Evolutionary conservation across 1,140 invertebrate genomes (phyloP), one percentile per base, ranked within the genome.

Genomic region (Brachionus asplanchnoidis): DNA sequence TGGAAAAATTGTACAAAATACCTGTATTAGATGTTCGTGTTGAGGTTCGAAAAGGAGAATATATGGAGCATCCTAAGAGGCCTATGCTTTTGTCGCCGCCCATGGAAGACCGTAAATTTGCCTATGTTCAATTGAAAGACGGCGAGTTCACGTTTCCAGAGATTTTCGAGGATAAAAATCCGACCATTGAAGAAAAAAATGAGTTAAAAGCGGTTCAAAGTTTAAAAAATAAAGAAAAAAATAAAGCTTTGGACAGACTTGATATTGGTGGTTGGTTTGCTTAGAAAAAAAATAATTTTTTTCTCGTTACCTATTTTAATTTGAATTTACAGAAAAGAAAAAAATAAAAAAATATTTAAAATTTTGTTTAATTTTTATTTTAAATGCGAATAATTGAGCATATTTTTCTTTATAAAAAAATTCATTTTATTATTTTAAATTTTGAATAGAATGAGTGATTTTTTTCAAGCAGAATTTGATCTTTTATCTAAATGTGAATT

Each of bases 1-100:
- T 84, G 66, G 82, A 84, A 73, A 84, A 84, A 56, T 53, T 84
- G 23, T 84, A 84, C 46, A 26, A 84, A 23, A n/a, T 84, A 20
- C 60, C 42, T n/a, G 82, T 84, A 32, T 50, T 84, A 20, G 82
- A 84, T 36, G 82, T 84, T 40, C 32, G 66, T n/a, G 32, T 73
- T 23, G 60, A 84, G 36, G 20, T 84, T 5, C 12, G 12, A 28
- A 53, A 75, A 50, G 82, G 82, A 12, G 53, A 84, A 36, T 68
- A 84, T 56, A 84, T 70, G 60, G 32, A 68, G 32, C 82, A 84
- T 84, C 82, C 82, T 46, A 53, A 56, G 17, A 26, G 23, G 2
- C 60, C 32, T 17, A 70, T 36, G 60, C 32, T 84, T 9, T 20
- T 84, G 17, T 82, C 79, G 20, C 82, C 82, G 20, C 82, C 82